Conservation (phyloP, 2,888 invertebrate species). For the Apamea crenata region DNA sequence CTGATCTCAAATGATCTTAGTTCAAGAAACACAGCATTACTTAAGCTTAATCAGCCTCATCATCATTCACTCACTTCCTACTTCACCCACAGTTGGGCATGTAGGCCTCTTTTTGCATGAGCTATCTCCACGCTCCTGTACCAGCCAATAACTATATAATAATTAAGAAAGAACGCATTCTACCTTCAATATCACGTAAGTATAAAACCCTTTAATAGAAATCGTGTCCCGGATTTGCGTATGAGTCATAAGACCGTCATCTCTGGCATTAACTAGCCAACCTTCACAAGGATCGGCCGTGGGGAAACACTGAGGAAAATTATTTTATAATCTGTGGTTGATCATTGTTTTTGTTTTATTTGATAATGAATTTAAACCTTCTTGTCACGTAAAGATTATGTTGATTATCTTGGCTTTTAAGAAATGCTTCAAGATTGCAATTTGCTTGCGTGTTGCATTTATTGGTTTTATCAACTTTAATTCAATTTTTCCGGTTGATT, state of each 20-base stretch:
- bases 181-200: not conserved
- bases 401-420: conserved; percentile 38
- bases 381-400: conserved; percentile 36
- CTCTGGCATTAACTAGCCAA: conserved; percentile 39
- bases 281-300: conserved; percentile 46
- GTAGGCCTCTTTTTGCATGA: not conserved
- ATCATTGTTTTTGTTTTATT: conserved; percentile 52
- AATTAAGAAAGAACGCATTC: not conserved
- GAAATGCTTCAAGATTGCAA: conserved; percentile 41
- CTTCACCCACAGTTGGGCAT: not conserved
- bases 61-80: not conserved
- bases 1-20: not conserved
- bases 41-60: not conserved
- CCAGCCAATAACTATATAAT: not conserved
- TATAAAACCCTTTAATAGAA: conserved; percentile 31
- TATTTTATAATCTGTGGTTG: not conserved
- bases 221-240: conserved; percentile 61
- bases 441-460: conserved; percentile 20
- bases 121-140: not conserved
- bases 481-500: conserved; percentile 36
- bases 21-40: not conserved
- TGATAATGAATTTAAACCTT: conserved; percentile 38
- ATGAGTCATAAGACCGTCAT: conserved; percentile 54
- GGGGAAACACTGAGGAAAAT: conserved; percentile 54
- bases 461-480: conserved; percentile 23